Evolutionary conservation across 2,113 vertebrate genomes (phyloP).

Genomic region (Calyptomena viridis): DNA sequence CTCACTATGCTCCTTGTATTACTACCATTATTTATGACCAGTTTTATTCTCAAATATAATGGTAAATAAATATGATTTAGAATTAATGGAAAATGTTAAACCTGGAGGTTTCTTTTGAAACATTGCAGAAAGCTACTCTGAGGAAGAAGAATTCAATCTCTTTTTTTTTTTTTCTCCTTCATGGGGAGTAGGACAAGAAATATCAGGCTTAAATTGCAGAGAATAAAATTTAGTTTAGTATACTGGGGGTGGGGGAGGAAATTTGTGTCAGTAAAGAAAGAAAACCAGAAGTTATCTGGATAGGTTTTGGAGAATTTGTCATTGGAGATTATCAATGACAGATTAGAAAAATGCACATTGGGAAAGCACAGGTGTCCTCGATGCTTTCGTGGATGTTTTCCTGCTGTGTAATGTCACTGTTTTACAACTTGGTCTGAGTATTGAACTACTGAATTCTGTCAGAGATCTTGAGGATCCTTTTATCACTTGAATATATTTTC

Average conservation of each 20-base stretch:
- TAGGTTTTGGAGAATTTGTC: background rate
- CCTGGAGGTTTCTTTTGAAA: background rate
- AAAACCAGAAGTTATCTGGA: background rate
- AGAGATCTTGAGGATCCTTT: background rate
- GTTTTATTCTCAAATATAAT: background rate
- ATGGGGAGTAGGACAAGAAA: background rate
- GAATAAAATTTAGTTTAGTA: background rate
- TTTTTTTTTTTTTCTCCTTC: background rate
- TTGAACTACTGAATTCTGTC: background rate
- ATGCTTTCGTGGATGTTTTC: background rate
- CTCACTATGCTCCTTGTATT: background rate
- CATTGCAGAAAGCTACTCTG: background rate
- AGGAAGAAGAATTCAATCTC: background rate
- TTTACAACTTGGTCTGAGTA: background rate
- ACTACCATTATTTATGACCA: background rate
- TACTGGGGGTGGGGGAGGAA: background rate
- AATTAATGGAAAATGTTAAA: background rate
- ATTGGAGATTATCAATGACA: background rate
- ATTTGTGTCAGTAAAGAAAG: background rate
- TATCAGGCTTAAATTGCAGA: background rate
- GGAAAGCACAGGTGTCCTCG: background rate
- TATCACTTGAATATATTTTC: background rate
- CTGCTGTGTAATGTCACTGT: background rate
- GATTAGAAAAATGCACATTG: background rate
- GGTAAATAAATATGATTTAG: background rate